Evolutionary conservation across 2,113 vertebrate species (phyloP).

Genomic region (Bagarius yarrelli): DNA sequence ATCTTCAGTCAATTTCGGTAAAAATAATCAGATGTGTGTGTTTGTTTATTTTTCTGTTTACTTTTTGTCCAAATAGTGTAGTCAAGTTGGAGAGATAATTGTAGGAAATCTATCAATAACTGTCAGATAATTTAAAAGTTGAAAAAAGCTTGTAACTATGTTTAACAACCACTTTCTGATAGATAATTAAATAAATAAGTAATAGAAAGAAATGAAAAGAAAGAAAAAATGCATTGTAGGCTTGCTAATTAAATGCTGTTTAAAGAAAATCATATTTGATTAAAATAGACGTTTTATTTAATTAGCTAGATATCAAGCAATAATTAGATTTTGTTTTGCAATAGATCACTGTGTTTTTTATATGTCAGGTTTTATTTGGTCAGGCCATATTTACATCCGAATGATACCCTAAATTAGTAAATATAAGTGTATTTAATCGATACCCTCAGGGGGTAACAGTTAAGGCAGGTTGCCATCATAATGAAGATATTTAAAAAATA

Average conservation of each 20-base stretch:
- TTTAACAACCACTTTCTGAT: neutral
- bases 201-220: neutral
- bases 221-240: neutral
- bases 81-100: neutral
- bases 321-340: neutral
- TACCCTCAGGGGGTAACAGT: neutral
- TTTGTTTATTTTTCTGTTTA: neutral
- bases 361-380: neutral
- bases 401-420: neutral
- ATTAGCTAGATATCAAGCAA: neutral
- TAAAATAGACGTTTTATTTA: neutral
- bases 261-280: neutral
- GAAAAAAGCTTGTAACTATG: neutral
- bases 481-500: too few relatives aligned
- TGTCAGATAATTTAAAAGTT: neutral
- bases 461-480: neutral
- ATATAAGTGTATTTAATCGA: neutral
- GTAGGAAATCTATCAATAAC: neutral
- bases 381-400: neutral
- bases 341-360: neutral
- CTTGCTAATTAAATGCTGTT: neutral
- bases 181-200: neutral
- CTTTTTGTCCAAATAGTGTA: too few relatives aligned
- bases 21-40: neutral
- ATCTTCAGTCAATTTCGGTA: neutral